phyloP scores from a whole-genome alignment of 2,113 vertebrate species.

The Rhabdornis inornatus region DNA sequence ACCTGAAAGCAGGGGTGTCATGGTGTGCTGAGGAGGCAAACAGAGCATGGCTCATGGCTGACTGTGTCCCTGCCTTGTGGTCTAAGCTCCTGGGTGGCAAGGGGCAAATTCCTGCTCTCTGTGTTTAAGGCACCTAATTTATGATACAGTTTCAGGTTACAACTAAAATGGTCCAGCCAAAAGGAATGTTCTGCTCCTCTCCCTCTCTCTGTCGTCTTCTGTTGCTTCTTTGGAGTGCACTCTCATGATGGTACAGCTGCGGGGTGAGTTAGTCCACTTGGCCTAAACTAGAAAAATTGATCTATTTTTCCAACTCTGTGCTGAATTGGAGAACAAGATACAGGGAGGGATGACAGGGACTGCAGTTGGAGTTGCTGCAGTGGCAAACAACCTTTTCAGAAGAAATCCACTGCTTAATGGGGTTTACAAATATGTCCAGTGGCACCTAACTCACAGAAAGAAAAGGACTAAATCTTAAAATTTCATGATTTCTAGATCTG shows the following conservation, averaged over 20 bases:
- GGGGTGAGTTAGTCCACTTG: background rate
- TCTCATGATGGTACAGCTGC: background rate
- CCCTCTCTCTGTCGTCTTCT: background rate
- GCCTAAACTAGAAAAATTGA: background rate
- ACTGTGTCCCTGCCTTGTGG: background rate
- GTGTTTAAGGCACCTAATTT: background rate
- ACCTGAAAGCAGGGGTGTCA: background rate
- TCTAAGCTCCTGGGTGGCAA: background rate
- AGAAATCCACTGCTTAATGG: background rate
- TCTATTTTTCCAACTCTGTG: background rate
- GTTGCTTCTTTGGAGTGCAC: background rate
- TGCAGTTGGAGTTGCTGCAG: background rate
- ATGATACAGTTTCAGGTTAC: background rate
- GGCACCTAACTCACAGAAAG: background rate
- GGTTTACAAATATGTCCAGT: background rate
- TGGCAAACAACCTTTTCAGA: background rate
- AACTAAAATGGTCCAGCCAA: background rate
- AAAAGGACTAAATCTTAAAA: background rate
- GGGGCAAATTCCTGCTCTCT: background rate
- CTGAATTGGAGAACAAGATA: background rate
- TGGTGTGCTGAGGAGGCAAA: background rate
- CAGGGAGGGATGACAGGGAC: background rate
- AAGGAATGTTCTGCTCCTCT: background rate
- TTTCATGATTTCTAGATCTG: background rate
- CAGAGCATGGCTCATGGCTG: background rate